Conservation (phyloP, 2,113 vertebrate genomes). For the Oncorhynchus clarkii region DNA sequence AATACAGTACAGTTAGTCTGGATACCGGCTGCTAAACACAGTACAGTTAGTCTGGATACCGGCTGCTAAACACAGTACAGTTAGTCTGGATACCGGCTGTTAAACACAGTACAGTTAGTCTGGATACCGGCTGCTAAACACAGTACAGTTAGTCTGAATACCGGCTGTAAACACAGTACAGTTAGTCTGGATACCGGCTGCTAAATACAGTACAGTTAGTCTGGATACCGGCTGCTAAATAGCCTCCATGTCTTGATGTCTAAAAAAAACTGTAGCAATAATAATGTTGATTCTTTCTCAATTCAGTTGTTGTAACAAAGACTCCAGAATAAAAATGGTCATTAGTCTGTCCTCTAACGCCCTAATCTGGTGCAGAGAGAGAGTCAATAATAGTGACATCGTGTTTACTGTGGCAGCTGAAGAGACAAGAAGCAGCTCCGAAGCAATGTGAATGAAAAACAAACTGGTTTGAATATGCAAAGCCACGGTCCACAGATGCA, state of each 20-base stretch:
- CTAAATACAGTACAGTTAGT: background rate
- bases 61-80: background rate
- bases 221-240: background rate
- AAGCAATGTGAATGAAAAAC: background rate
- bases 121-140: background rate
- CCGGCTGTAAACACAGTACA: background rate
- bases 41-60: background rate
- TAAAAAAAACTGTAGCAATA: too few species aligned
- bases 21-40: too few species aligned
- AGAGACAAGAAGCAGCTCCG: background rate
- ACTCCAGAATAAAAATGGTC: too few species aligned
- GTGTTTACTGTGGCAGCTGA: background rate
- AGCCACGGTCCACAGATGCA: too few species aligned
- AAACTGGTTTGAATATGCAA: background rate
- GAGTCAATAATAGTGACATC: background rate
- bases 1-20: background rate
- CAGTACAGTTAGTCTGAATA: background rate
- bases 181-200: background rate
- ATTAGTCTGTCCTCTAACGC: background rate
- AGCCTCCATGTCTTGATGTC: too few species aligned
- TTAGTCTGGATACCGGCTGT: background rate
- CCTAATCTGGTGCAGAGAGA: background rate
- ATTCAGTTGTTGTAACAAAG: too few species aligned
- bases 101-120: background rate
- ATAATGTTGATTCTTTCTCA: too few species aligned